Conservation (phyloP, 2,797 vertebrate genomes). For the Lindbergichthys nudifrons region DNA sequence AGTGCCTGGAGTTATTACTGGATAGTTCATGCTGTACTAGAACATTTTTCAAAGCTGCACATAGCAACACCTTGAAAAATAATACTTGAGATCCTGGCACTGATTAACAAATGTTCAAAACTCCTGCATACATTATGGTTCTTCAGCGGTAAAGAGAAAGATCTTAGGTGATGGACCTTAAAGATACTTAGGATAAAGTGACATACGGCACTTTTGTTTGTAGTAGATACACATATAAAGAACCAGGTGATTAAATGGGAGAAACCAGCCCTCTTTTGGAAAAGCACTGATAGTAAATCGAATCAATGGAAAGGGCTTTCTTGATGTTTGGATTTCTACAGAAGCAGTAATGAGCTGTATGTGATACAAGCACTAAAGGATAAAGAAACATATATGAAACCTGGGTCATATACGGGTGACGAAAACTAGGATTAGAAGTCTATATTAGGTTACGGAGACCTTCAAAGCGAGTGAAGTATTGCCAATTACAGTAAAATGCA, state of each 20-base stretch:
- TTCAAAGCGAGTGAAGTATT: conserved; percentile 53
- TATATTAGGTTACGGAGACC: conserved; percentile 39
- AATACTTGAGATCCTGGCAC: conserved; percentile 16
- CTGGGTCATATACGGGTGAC: conserved; percentile 47
- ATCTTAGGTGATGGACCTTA: conserved; percentile 13
- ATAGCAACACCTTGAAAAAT: conserved; percentile 26
- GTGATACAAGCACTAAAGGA: conserved; percentile 34
- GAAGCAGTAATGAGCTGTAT: conserved; percentile 50
- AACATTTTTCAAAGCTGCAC: conserved; percentile 15
- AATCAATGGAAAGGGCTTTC: conserved; percentile 34
- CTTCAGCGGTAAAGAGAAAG: conserved; percentile 7
- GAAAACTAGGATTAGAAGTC: conserved; percentile 24
- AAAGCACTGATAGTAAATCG: conserved; percentile 20
- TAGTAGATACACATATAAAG: conserved; percentile 6
- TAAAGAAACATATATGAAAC: conserved; percentile 61
- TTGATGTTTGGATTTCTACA: conserved; percentile 43
- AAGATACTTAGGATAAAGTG: conserved; percentile 3
- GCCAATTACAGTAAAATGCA: conserved; percentile 55
- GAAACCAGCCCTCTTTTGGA: not conserved
- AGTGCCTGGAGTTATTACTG: conserved; percentile 11
- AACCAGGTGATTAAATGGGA: conserved; percentile 4
- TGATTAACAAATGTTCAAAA: conserved; percentile 16
- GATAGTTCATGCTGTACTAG: conserved; percentile 7
- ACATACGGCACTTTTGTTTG: not conserved
- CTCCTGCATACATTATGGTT: not conserved